Base-by-base conservation (phyloP, 2,888 invertebrate genomes). In the Chrysomela aeneicollis region DNA sequence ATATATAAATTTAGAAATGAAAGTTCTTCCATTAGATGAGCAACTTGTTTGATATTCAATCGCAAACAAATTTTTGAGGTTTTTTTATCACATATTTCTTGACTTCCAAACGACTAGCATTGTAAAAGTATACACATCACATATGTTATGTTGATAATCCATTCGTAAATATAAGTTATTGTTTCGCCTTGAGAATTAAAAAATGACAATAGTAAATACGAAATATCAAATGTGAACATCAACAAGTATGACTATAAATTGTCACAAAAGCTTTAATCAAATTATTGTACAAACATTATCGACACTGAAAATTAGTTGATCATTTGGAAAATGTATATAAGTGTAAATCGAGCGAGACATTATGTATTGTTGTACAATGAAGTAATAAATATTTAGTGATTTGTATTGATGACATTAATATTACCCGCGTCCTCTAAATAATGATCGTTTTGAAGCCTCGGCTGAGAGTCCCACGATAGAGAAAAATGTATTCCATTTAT, bases 291-390 rank as follows among this genome's bases (percentile, higher is more conserved):
- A 79, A 79, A 79, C 74, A 74, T 75, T 73, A 70, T 74, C 68
- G 69, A 71, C 70, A 75, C 76, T 77, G 76, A 74, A 76, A 76
- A 71, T 66, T 61, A 66, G 67, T 63, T 70, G 72, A 69, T 71
- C 70, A 70, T 63, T 72, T 72, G 42, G 42, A 75, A 71, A 68
- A 63, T 77, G 77, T 79, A 78, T 72, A 78, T 76, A 78, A 72
- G 64, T 79, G 78, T 78, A 78, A 77, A 77, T 77, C 72, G 72
- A 75, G 71, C 72, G 72, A 75, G 70, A 70, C 65, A 67, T 64
- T 71, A 75, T 79, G 80, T 81, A 80, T 80, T 81, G 79, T 81
- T 81, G 80, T 81, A 81, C 77, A 78, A 79, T 79, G 78, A 79
- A 74, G 70, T 73, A 78, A 80, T 79, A 80, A 80, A 80, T 79